Evolutionary conservation across 2,113 vertebrate genomes (phyloP).

Genomic region (Notothenia coriiceps): DNA sequence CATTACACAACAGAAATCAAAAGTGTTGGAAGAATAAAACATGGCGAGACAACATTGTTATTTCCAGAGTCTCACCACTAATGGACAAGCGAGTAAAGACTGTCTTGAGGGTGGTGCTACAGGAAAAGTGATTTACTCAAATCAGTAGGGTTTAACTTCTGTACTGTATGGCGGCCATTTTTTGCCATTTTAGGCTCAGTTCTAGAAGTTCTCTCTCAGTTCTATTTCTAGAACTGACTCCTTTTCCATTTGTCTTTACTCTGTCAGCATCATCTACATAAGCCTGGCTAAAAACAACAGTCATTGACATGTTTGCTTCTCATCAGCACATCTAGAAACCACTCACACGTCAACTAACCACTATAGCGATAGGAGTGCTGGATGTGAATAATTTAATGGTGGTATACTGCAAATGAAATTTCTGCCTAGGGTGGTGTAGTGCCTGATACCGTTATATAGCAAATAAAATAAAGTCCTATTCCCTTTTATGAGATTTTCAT

Average conservation of each 20-base stretch:
- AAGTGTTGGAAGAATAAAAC: background rate
- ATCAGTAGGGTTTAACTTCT: background rate
- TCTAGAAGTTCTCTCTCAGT: background rate
- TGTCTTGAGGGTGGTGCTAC: conserved; percentile 31
- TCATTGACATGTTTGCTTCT: conserved; percentile 30
- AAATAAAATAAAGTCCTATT: conserved; percentile 67
- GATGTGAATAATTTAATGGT: conserved; percentile 71
- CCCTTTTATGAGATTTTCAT: conserved; percentile 42
- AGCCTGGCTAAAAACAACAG: conserved; percentile 14
- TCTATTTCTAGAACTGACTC: background rate
- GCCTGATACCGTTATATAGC: conserved; percentile 50
- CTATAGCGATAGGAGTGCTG: conserved; percentile 68
- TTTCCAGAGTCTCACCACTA: conserved; percentile 34
- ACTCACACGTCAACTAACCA: conserved; percentile 75
- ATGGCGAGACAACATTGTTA: background rate
- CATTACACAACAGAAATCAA: conserved; percentile 18
- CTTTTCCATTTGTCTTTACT: background rate
- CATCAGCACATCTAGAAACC: conserved; percentile 58
- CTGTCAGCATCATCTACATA: conserved; percentile 18
- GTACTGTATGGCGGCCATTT: background rate
- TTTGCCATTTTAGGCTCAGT: background rate
- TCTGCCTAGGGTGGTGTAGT: conserved; percentile 60
- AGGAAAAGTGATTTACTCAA: conserved; percentile 16
- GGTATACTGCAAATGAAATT: conserved; percentile 59
- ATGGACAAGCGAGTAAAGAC: conserved; percentile 5